Evolutionary conservation across 2,113 vertebrate species (phyloP).

Genomic region (Lophius piscatorius): DNA sequence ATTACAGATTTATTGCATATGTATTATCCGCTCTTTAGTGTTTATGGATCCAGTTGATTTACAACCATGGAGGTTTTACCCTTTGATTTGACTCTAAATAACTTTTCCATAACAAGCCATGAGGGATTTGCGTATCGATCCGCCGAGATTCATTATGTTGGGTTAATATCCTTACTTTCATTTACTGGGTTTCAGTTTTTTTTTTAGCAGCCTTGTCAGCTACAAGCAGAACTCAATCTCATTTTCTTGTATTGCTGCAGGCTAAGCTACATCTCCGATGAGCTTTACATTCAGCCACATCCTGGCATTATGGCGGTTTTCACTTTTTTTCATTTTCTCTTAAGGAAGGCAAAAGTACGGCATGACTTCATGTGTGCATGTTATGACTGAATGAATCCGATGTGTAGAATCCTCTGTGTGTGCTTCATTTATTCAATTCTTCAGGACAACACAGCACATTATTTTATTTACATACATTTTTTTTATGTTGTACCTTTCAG

Average conservation of each 20-base stretch:
- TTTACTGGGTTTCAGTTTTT: too few species aligned
- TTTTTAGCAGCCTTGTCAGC: neutral
- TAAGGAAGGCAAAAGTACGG: conserved; percentile 87
- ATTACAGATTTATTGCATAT: too few species aligned
- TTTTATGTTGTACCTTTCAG: conserved; percentile 18
- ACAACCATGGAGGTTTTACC: conserved; percentile 16
- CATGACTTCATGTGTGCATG: conserved; percentile 57
- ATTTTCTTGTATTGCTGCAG: conserved; percentile 25
- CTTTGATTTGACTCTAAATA: too few species aligned
- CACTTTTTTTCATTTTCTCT: conserved; percentile 33
- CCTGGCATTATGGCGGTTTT: conserved; percentile 24
- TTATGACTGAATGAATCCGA: conserved; percentile 44
- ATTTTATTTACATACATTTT: neutral
- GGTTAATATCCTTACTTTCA: too few species aligned
- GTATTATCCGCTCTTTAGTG: too few species aligned
- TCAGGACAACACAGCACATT: conserved; percentile 62
- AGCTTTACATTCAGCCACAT: conserved; percentile 25
- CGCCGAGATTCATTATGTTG: too few species aligned
- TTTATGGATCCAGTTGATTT: too few species aligned
- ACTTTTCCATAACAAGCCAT: too few species aligned
- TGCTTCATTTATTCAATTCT: conserved; percentile 28
- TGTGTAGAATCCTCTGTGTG: neutral
- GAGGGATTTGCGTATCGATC: too few species aligned
- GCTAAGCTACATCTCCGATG: conserved; percentile 45
- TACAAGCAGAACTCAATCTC: conserved; percentile 4